Evolutionary conservation across 1,140 invertebrate species (phyloP).

Genomic region (Paralvinella palmiformis): DNA sequence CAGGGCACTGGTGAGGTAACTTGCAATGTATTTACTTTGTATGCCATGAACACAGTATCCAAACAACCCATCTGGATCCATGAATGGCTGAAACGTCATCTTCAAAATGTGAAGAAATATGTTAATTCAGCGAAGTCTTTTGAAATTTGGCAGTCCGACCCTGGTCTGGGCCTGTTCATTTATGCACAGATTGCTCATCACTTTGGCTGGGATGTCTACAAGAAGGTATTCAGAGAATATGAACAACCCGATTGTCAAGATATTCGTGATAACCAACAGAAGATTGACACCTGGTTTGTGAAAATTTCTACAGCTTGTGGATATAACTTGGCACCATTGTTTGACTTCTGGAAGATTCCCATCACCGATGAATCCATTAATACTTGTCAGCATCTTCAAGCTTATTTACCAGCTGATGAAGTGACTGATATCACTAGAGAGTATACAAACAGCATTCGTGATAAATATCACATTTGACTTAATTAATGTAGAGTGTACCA

Average conservation of each 20-base stretch:
- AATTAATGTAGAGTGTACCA: too few relatives aligned
- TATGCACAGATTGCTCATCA: conserved; percentile 22
- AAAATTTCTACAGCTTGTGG: conserved; percentile 15
- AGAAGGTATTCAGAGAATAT: conserved; percentile 20
- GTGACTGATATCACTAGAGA: too few relatives aligned
- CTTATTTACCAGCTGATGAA: conserved; percentile 17
- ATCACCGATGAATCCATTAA: conserved; percentile 3
- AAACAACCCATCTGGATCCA: conserved; percentile 23
- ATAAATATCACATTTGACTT: too few relatives aligned
- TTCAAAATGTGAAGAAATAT: conserved; percentile 10
- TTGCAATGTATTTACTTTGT: conserved; percentile 29
- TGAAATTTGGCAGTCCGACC: conserved; percentile 14
- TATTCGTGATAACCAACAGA: conserved; percentile 17
- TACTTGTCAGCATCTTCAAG: conserved; percentile 7
- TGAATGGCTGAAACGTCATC: conserved; percentile 18
- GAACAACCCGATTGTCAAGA: too few relatives aligned
- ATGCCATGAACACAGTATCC: conserved; percentile 27
- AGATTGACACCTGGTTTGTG: conserved; percentile 22
- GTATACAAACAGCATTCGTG: too few relatives aligned
- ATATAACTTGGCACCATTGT: conserved; percentile 19
- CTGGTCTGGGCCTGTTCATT: conserved; percentile 19
- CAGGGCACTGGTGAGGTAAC: conserved; percentile 27
- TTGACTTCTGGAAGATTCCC: conserved; percentile 21
- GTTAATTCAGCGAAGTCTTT: conserved; percentile 21
- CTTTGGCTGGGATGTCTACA: conserved; percentile 23